phyloP scores from a whole-genome alignment of 2,113 vertebrate species.

The Cichladusa arquata region DNA sequence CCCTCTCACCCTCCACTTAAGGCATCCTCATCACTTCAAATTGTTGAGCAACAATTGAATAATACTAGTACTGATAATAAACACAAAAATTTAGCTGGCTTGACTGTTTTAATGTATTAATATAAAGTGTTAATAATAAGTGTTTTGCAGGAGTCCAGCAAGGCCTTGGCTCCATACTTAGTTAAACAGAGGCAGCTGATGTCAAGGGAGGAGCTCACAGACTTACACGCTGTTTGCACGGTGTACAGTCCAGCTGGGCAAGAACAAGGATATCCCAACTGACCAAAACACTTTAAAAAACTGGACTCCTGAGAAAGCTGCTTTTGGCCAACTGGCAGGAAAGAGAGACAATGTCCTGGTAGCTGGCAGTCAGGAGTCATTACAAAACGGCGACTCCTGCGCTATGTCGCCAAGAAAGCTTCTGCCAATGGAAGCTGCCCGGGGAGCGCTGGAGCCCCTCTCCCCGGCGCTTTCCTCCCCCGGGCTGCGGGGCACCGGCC shows the following conservation, averaged over 20 bases:
- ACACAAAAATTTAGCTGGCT: not conserved
- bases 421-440: not conserved
- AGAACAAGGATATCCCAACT: not conserved
- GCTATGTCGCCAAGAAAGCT: not conserved
- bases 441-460: not conserved
- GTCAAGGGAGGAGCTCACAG: fast-evolving
- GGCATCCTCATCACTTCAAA: not conserved
- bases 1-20: not conserved
- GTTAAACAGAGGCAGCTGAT: not conserved
- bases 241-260: not conserved
- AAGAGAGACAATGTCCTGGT: not conserved
- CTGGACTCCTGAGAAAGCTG: not conserved
- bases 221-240: fast-evolving
- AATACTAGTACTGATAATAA: not conserved
- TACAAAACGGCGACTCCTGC: not conserved
- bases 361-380: not conserved
- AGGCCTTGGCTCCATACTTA: not conserved
- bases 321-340: not conserved
- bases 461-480: not conserved
- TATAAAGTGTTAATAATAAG: not conserved
- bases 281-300: not conserved
- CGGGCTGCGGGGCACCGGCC: not conserved
- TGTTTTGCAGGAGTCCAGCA: not conserved
- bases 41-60: fast-evolving
- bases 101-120: not conserved